Evolutionary conservation across 1,140 invertebrate species (phyloP), one percentile per base, ranked within the genome.

Genomic region (Parapsyche elsis): DNA sequence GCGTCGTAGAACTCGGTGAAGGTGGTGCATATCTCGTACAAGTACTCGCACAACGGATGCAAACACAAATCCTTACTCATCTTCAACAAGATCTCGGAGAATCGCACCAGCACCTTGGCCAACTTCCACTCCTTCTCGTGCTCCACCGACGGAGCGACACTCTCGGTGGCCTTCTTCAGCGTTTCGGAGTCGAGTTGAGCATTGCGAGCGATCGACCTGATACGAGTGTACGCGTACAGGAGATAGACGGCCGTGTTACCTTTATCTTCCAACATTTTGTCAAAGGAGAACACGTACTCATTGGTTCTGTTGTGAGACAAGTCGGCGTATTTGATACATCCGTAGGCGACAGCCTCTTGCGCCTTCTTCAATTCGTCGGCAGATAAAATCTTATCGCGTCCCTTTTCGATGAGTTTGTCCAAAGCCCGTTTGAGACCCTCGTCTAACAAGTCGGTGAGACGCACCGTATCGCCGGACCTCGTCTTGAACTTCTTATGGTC

Each of bases 401-500:
- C 96, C 84, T 99, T 99, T 85, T 99, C 97, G 78, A 92, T 90
- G 9, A 99, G 88, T 86, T 98, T 99, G 61, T 95, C 93, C 76
- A 94, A 87, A 9, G 97, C 91, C 78, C 96, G 90, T 81, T 92
- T 94, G 23, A 99, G 86, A 70, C 97, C 98, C 92, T 99, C 98
- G 85, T 99, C 94, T 5, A 99, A 88, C n/a, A 99, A 89, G 84
- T 99, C 95, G 9, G 91, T 90, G 0, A 99, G 88, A 82, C 95
- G 93, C 0, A 99, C 94, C 7, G 97, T 98, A 83, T 99, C 98
- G 5, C 98, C 98, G 38, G 98, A 99, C 75, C 99, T 91, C 0
- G 98, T 99, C 90, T 99, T 99, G 85, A 99, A 99, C 88, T 99
- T 99, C 86, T 99, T 99, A 86, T 96, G 98, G 89, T 99, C 98